These are phyloP conservation scores for Simalia tracyae DNA, from an alignment of 2,797 vertebrate species.

Conservation along the genomic window DNA sequence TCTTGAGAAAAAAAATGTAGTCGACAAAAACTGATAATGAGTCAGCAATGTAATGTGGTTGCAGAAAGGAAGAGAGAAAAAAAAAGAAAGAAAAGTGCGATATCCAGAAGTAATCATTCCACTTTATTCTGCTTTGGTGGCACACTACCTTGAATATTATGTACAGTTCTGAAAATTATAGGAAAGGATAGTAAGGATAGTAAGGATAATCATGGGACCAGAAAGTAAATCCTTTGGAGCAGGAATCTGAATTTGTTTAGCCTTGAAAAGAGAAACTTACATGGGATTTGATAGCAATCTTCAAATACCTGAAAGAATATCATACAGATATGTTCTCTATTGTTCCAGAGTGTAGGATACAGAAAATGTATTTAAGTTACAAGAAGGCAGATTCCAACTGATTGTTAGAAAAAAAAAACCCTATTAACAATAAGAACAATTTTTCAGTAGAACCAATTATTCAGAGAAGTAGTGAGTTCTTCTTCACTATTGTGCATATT, in stretches of 20 bases:
- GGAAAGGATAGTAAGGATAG: background rate
- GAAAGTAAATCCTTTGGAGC: background rate
- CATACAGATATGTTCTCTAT: background rate
- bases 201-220: background rate
- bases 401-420: background rate
- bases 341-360: background rate
- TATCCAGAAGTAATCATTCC: too few relatives aligned
- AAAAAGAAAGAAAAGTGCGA: too few relatives aligned
- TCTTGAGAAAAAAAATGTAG: too few relatives aligned
- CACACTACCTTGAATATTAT: background rate
- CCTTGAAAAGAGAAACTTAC: background rate
- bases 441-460: background rate
- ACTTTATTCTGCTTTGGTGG: too few relatives aligned
- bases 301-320: background rate
- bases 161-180: background rate
- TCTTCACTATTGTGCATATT: background rate
- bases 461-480: background rate
- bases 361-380: background rate
- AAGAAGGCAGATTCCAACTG: background rate
- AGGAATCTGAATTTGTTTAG: background rate
- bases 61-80: too few relatives aligned
- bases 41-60: too few relatives aligned
- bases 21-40: too few relatives aligned
- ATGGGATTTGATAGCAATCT: background rate
- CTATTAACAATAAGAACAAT: background rate